Evolutionary conservation across 2,888 invertebrate species (phyloP), one percentile per base, ranked within the genome.

Genomic region (Crossocerus cetratus): DNA sequence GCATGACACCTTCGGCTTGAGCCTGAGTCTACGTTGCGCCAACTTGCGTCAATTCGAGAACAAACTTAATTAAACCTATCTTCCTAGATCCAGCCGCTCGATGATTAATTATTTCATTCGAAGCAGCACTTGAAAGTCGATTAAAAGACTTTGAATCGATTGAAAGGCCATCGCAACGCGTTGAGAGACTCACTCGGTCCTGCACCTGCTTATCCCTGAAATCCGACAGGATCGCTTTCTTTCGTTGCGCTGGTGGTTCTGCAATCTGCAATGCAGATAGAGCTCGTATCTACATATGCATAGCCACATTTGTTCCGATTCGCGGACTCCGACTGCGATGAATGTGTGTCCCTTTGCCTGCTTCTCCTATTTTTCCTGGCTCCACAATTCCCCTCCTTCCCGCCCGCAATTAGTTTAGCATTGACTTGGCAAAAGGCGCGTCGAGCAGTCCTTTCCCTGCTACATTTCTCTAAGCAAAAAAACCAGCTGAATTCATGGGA

Each of bases 251-350:
- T 11, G 32, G 32, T 11, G 1, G 32, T 32, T 32, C 32, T 65
- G 20, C 22, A 71, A 80, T 79, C 77, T 81, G 73, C 79, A 82
- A 72, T 82, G 80, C 78, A 76, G 76, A 78, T 79, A 55, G 67
- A 42, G 32, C 62, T 57, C 32, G 32, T 60, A 81, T 83, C 74
- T 82, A 73, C 81, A 77, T 78, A 78, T 82, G 78, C 79, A 82
- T 77, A 59, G 76, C 63, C 69, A 76, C 69, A 72, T 60, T 74
- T 72, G 70, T 75, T 72, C 75, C 70, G 72, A 70, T 77, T 80
- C 62, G 71, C 59, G 64, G 64, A 71, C 71, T 79, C 68, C 56
- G 65, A 72, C 72, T 62, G 42, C 64, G 44, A 55, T 59, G 62
- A 53, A 72, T 71, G 61, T 18, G 57, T 49, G 49, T 22, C 32